Percentiles rank a stretch among this genome's conserved stretches.
These are phyloP conservation scores for Apamea sordens DNA, from an alignment of 2,888 invertebrate species.

Conservation along the genomic window DNA sequence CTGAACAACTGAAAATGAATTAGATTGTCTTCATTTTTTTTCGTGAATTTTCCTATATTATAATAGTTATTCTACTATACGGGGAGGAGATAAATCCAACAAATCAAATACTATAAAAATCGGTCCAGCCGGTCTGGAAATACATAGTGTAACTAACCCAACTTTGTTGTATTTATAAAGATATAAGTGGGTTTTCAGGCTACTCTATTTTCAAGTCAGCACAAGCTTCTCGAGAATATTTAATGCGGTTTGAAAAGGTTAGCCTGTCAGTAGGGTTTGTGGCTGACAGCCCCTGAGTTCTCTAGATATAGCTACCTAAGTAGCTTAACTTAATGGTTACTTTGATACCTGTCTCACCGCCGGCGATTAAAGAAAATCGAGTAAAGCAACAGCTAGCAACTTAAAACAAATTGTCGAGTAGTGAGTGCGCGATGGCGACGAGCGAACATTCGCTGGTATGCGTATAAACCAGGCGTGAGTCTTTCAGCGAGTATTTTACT, in stretches of 20 bases:
- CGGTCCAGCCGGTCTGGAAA: too few species aligned
- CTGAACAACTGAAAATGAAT: neutral
- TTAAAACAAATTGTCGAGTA: too few species aligned
- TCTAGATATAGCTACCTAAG: neutral
- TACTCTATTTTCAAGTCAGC: neutral
- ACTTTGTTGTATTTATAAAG: neutral
- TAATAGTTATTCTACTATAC: neutral
- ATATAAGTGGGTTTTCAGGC: neutral
- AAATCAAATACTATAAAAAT: neutral
- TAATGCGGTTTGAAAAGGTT: constrained; percentile 26
- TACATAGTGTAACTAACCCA: too few species aligned
- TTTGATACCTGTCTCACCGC: too few species aligned
- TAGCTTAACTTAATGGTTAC: too few species aligned
- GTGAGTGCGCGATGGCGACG: too few species aligned
- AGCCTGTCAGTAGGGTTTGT: neutral
- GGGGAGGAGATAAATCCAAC: neutral
- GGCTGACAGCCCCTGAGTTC: neutral
- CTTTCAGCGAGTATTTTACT: neutral
- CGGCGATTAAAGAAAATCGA: too few species aligned
- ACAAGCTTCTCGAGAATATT: constrained; percentile 1
- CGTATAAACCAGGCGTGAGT: neutral
- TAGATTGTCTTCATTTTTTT: neutral
- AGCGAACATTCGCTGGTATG: too few species aligned
- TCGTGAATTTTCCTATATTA: neutral
- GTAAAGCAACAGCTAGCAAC: too few species aligned